Base-by-base conservation (phyloP, 2,797 vertebrate species). In the Benthosema pterotum region DNA sequence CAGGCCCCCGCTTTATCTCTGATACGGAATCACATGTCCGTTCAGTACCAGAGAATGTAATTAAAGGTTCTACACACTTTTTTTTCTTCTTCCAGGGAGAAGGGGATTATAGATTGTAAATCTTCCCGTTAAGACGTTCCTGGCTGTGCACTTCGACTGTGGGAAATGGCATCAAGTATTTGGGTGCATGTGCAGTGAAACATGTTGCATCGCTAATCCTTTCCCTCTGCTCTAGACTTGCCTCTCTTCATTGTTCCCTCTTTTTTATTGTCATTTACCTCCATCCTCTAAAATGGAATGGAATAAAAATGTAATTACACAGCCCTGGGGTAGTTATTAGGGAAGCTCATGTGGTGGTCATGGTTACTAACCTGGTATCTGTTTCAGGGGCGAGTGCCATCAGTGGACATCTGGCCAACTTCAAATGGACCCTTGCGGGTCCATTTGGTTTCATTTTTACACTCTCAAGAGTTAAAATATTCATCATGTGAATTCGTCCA, bases 71-170 rank as follows among this genome's bases (percentile, higher is more conserved):
- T 64, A 66, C 48, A 57, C 65, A 76, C 75, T 71, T 68, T 83
- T 72, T 58, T 60, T 57, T 68, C 4, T 63, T 78, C 77, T 79
- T 71, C 68, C 70, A 64, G 64, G 60, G 69, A 73, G 58, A 69
- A 76, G 58, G 69, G 83, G 88, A 91, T 91, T 92, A 89, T 11
- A 38, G 43, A 62, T 60, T 53, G 51, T 77, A 87, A 89, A 78
- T 79, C 80, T 74, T 80, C 71, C 63, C 67, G 45, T 38, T 81
- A 75, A 86, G 46, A 74, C 47, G 77, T 74, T 83, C 52, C 57
- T 83, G 80, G 69, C 80, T 76, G 66, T 63, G 59, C 61, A 65
- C 43, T 56, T 74, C 32, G 54, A 56, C 63, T 72, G 64, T 82
- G 79, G 69, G 78, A 77, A 84, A 81, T 83, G 15, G 51, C 52